phyloP scores from a whole-genome alignment of 2,113 vertebrate species.

The Seriola rivoliana region DNA sequence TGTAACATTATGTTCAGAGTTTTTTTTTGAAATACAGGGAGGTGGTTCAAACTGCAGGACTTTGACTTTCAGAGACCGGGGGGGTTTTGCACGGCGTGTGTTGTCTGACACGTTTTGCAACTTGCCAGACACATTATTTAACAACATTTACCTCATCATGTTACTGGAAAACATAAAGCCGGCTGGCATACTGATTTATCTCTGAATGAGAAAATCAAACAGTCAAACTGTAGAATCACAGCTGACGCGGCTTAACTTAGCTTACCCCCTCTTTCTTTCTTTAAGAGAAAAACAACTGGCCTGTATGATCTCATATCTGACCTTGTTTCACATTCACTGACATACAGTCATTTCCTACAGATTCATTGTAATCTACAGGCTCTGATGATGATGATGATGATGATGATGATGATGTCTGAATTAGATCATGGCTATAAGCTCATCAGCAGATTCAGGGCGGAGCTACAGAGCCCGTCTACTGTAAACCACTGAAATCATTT shows the following conservation, averaged over 20 bases:
- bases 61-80: not conserved
- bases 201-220: not conserved
- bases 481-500: slow-evolving; percentile 18
- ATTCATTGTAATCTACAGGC: slow-evolving; percentile 28
- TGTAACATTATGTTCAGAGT: not conserved
- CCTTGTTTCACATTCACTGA: not conserved
- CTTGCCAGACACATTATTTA: not conserved
- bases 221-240: not conserved
- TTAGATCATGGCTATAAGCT: slow-evolving; percentile 42
- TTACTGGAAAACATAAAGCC: not conserved
- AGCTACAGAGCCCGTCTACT: not conserved
- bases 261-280: not conserved
- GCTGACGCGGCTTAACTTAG: not conserved
- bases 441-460: slow-evolving; percentile 34
- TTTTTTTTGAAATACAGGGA: not conserved
- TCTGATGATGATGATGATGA: slow-evolving; percentile 6
- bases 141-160: not conserved
- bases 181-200: not conserved
- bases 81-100: too few species aligned
- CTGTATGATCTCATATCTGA: not conserved
- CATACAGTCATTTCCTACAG: slow-evolving; percentile 18
- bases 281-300: not conserved
- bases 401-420: slow-evolving; percentile 14
- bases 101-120: not conserved
- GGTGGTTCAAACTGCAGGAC: not conserved